Conservation (phyloP, 2,888 invertebrate genomes). For the Trissolcus brochymenae region DNA sequence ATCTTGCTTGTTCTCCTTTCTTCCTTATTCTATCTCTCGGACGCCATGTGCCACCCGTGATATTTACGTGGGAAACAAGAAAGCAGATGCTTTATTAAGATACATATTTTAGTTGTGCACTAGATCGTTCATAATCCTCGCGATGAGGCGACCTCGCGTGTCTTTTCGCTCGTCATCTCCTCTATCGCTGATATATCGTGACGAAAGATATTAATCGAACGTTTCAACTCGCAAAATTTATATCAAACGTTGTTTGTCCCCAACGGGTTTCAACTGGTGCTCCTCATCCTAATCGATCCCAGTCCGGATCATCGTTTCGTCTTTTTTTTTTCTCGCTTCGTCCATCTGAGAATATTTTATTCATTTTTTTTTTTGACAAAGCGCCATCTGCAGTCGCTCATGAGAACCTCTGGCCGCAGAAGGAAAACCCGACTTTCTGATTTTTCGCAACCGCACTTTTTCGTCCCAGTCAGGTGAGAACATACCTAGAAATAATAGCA, state of each 20-base stretch:
- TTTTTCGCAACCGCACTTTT: no score
- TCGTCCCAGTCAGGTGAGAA: neutral
- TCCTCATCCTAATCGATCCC: no score
- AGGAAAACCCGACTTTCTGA: no score
- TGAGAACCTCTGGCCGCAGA: no score
- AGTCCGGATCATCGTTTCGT: neutral
- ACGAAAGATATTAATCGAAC: conserved; percentile 55
- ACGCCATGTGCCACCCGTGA: conserved; percentile 63
- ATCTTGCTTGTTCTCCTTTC: conserved; percentile 36
- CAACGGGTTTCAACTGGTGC: conserved; percentile 35
- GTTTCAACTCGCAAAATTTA: conserved; percentile 20
- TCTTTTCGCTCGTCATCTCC: conserved; percentile 32
- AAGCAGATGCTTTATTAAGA: conserved; percentile 61
- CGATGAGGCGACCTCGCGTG: conserved; percentile 35
- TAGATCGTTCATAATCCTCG: conserved; percentile 63
- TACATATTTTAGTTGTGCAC: conserved; percentile 64
- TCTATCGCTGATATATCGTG: conserved; percentile 46
- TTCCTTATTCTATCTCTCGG: conserved; percentile 44
- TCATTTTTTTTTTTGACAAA: conserved; percentile 3
- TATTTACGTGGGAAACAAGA: conserved; percentile 75
- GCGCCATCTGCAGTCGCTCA: no score
- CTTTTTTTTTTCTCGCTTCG: neutral
- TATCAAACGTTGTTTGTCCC: conserved; percentile 37
- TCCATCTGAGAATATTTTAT: neutral
- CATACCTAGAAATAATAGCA: conserved; percentile 17